Evolutionary conservation across 2,888 invertebrate genomes (phyloP).

Genomic region (Aspidapion aeneum): DNA sequence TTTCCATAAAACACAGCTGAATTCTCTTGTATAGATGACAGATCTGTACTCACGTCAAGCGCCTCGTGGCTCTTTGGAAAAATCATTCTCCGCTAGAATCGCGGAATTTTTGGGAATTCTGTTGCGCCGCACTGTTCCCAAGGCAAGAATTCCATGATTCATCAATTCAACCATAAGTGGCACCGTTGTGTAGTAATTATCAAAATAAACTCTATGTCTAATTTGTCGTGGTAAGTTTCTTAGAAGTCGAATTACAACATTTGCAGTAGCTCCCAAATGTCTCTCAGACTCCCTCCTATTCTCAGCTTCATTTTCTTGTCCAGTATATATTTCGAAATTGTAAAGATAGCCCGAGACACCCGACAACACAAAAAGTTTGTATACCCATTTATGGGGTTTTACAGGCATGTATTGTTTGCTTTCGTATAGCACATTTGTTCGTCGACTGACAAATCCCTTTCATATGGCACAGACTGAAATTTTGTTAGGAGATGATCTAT

Average conservation of each 20-base stretch:
- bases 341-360: conserved; percentile 31
- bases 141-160: conserved; percentile 10
- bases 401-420: conserved; percentile 34
- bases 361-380: conserved; percentile 33
- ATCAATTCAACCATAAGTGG: conserved; percentile 25
- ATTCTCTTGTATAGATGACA: not conserved
- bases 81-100: not conserved
- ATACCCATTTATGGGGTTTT: conserved; percentile 38
- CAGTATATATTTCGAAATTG: conserved; percentile 28
- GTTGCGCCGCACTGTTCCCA: conserved; percentile 36
- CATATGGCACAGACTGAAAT: conserved; percentile 34
- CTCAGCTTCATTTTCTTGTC: conserved; percentile 30
- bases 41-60: not conserved
- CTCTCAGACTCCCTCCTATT: not conserved
- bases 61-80: not conserved
- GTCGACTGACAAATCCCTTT: conserved; percentile 35
- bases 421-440: conserved; percentile 38
- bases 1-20: conserved; percentile 14
- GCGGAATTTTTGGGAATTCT: conserved; percentile 30
- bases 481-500: conserved; percentile 30
- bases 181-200: conserved; percentile 38
- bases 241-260: conserved; percentile 38
- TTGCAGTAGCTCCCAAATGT: conserved; percentile 36
- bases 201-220: conserved; percentile 39
- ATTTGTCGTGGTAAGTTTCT: conserved; percentile 33